These are phyloP conservation scores for Lottia gigantea DNA, from an alignment of 2,888 invertebrate species.

Conservation along the genomic window DNA sequence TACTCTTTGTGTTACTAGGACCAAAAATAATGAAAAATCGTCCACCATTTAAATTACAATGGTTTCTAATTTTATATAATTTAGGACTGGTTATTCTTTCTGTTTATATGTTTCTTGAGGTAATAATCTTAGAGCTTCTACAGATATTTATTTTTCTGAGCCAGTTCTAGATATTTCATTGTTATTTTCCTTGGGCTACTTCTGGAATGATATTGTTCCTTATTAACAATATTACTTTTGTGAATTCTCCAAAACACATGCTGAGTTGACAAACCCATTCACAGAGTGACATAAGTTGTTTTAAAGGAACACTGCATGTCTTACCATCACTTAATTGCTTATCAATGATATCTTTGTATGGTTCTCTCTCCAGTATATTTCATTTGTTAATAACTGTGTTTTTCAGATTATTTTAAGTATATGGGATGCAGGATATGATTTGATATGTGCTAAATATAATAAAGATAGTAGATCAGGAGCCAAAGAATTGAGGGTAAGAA, in stretches of 20 bases:
- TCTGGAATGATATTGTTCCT: no score
- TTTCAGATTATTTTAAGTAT: slow-evolving; percentile 61
- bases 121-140: slow-evolving; percentile 56
- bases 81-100: slow-evolving; percentile 85
- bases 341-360: no score
- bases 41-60: slow-evolving; percentile 80
- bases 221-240: no score
- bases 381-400: not conserved
- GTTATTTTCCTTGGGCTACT: no score
- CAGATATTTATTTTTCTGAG: no score
- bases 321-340: no score
- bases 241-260: no score
- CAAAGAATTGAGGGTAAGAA: slow-evolving; percentile 59
- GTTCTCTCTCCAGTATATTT: no score
- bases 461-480: slow-evolving; percentile 52
- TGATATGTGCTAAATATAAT: slow-evolving; percentile 58
- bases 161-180: no score
- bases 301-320: not conserved
- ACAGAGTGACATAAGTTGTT: not conserved
- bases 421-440: slow-evolving; percentile 54
- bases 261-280: not conserved
- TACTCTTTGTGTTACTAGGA: slow-evolving; percentile 77
- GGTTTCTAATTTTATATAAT: slow-evolving; percentile 86
- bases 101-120: slow-evolving; percentile 84
- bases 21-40: slow-evolving; percentile 84